Evolutionary conservation across 2,797 vertebrate species (phyloP).

Genomic region (Mus spretus): DNA sequence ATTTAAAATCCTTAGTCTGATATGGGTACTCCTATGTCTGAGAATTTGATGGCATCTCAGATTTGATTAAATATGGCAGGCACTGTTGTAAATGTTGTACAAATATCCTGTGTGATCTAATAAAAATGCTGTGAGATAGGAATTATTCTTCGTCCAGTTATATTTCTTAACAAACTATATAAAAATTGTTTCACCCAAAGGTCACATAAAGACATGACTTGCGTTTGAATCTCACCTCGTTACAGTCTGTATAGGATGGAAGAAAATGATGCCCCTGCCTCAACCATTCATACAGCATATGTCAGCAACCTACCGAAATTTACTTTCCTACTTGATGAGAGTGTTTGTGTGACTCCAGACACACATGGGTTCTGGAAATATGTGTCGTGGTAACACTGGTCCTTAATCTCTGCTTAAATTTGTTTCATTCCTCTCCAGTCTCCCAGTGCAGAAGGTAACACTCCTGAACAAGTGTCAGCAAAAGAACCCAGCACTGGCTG

Average conservation of each 20-base stretch:
- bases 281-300: neutral
- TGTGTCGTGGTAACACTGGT: neutral
- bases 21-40: too few relatives aligned
- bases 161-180: slow-evolving; percentile 12
- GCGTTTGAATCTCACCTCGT: neutral
- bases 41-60: neutral
- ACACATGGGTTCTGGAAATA: neutral
- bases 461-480: neutral
- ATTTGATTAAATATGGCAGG: slow-evolving; percentile 18
- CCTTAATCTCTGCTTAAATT: neutral
- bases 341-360: neutral
- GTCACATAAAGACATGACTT: slow-evolving; percentile 4
- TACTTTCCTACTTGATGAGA: neutral
- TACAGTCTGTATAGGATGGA: neutral
- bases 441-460: neutral
- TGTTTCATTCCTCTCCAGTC: neutral
- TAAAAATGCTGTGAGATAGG: neutral
- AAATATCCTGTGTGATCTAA: slow-evolving; percentile 50
- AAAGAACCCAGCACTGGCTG: neutral
- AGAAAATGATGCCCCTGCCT: neutral
- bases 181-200: slow-evolving; percentile 21
- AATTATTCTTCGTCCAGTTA: slow-evolving; percentile 30
- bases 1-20: slow-evolving; percentile 45
- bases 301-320: neutral
- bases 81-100: slow-evolving; percentile 1